Evolutionary conservation across 2,888 invertebrate species (phyloP), one percentile per base, ranked within the genome.

Genomic region (Chironomus riparius): DNA sequence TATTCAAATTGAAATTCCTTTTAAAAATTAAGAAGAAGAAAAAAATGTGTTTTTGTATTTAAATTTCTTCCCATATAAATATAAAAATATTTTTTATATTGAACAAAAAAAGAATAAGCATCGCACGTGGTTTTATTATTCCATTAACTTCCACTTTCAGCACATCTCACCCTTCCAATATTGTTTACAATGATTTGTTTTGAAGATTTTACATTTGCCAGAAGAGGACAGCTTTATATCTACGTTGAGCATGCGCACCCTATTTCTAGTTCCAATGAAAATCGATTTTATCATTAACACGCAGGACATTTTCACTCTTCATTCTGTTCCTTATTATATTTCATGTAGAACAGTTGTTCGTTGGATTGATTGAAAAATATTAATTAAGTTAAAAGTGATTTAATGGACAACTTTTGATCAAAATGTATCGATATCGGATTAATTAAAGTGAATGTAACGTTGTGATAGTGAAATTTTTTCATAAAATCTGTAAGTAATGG

Each of bases 231-330:
- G 21, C 28, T 22, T 38, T 21, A 15, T 73, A 4, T 73, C 10
- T 50, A 0, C 10, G 12, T 12, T 18, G 21, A 5, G 18, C 72
- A 72, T 73, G 73, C 73, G 73, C 73, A 73, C 18, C 15, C 12
- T 22, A n/a, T 15, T 21, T 0, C 21, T n/a, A 28, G 5, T 47
- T 38, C 24, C 47, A 18, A 21, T 61, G 22, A 73, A 73, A 73
- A 73, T 73, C 73, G 73, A 73, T 73, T 62, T 48, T 38, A 10
- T 71, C 18, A 56, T 56, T 21, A 71, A 6, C 22, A 71, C 50
- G 50, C 73, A 73, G 65, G 73, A 73, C 73, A 73, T 73, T 73
- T 73, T 62, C 47, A 13, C 61, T 71, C 38, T 38, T 38, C 10
- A 38, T 38, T 56, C 73, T 38, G 65, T 73, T 73, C 73, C 62